Percentiles rank a stretch among this genome's conserved stretches.
Evolutionary conservation across 2,888 invertebrate genomes (phyloP).

Genomic region (Dichetophora obliterata): DNA sequence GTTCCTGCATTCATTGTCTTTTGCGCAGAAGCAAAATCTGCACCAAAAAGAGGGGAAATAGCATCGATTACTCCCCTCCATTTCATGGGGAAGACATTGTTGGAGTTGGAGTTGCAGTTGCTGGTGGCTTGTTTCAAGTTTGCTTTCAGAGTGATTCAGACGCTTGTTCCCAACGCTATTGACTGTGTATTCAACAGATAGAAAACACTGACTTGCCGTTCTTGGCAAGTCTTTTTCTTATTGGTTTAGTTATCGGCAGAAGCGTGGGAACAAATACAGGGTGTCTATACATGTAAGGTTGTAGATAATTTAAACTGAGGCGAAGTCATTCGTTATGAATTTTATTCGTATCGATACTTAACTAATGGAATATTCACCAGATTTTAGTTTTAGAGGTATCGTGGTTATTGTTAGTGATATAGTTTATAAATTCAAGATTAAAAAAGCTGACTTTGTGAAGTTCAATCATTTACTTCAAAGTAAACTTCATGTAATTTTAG

Average conservation of each 20-base stretch:
- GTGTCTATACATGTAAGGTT: neutral
- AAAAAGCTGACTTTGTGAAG: too few species aligned
- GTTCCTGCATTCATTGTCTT: neutral
- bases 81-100: constrained; percentile 6
- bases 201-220: constrained; percentile 12
- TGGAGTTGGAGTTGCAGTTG: constrained; percentile 10
- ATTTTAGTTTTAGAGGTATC: too few species aligned
- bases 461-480: too few species aligned
- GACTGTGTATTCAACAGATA: constrained; percentile 24
- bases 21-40: constrained; percentile 28
- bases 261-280: constrained; percentile 1
- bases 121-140: neutral
- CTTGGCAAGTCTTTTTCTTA: constrained; percentile 13
- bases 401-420: too few species aligned
- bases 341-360: too few species aligned
- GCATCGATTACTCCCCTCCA: neutral
- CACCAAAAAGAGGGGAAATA: constrained; percentile 29
- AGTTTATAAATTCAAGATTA: too few species aligned
- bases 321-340: too few species aligned
- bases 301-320: too few species aligned
- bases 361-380: too few species aligned
- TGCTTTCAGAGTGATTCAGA: neutral
- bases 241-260: constrained; percentile 10
- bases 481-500: too few species aligned
- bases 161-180: neutral